These are phyloP conservation scores for Tryphoninae sp. DNA, from an alignment of 2,888 invertebrate species.

Conservation along the genomic window DNA sequence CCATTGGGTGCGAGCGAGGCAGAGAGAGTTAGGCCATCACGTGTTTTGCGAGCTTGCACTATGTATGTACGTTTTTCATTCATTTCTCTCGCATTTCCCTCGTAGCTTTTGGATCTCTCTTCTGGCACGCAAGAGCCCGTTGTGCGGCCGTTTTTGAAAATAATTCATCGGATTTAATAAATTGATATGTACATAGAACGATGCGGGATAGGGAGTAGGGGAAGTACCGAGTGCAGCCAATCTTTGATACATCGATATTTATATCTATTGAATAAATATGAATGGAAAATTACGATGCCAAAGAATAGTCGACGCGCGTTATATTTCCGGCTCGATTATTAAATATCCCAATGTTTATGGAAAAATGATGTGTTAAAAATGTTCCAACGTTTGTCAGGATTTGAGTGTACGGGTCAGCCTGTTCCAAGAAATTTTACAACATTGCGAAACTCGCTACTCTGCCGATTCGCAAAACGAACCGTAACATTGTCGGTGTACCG, in stretches of 20 bases:
- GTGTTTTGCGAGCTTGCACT: slow-evolving; percentile 39
- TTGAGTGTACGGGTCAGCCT: background rate
- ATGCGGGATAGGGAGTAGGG: background rate
- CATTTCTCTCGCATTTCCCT: slow-evolving; percentile 29
- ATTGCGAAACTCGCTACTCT: background rate
- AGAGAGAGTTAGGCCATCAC: slow-evolving; percentile 21
- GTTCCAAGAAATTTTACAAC: background rate
- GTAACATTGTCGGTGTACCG: slow-evolving; percentile 15
- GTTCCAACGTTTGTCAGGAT: slow-evolving; percentile 1
- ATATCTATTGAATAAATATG: slow-evolving; percentile 7
- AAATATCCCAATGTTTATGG: background rate
- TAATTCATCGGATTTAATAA: slow-evolving; percentile 52
- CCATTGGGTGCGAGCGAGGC: slow-evolving; percentile 28
- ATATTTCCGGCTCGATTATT: background rate
- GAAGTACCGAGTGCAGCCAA: background rate
- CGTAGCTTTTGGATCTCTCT: slow-evolving; percentile 40
- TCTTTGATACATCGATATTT: slow-evolving; percentile 2
- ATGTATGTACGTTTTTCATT: slow-evolving; percentile 52
- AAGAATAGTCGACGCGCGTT: background rate
- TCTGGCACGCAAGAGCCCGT: slow-evolving; percentile 33
- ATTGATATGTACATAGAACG: slow-evolving; percentile 21
- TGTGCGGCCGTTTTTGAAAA: slow-evolving; percentile 41
- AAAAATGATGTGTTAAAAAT: background rate
- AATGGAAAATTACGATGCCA: background rate
- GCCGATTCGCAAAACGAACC: slow-evolving; percentile 15